Evolutionary conservation across 2,113 vertebrate species (phyloP).

Genomic region (mouse (Mus musculus)): DNA sequence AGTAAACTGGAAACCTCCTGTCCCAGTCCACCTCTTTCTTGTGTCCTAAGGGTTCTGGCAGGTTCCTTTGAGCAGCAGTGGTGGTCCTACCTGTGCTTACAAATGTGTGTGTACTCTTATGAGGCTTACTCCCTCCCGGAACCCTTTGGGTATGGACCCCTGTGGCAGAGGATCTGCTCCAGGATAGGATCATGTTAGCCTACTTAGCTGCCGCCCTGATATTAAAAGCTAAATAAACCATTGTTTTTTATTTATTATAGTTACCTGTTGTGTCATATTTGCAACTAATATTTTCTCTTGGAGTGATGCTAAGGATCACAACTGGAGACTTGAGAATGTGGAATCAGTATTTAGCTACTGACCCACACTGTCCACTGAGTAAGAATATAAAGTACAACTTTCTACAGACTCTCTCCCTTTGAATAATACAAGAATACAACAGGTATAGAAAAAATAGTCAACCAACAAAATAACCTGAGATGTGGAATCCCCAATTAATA

Average conservation of each 20-base stretch:
- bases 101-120: too few relatives aligned
- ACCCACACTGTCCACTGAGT: background rate
- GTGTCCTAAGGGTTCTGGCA: too few relatives aligned
- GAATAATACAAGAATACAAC: background rate
- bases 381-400: background rate
- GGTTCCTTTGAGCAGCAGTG: too few relatives aligned
- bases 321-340: too few relatives aligned
- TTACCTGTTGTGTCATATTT: background rate
- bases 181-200: background rate
- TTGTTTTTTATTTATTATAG: background rate
- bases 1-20: too few relatives aligned
- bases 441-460: background rate
- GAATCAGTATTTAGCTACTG: too few relatives aligned
- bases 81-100: too few relatives aligned
- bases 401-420: background rate
- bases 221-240: background rate
- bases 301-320: too few relatives aligned
- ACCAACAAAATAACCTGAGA: background rate
- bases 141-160: too few relatives aligned
- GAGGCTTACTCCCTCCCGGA: too few relatives aligned
- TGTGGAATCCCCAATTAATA: background rate
- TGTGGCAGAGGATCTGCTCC: too few relatives aligned
- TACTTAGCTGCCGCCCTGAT: background rate
- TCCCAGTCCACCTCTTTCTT: too few relatives aligned
- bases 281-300: background rate